phyloP scores from a whole-genome alignment of 2,888 invertebrate genomes.

The Philaethria dido region DNA sequence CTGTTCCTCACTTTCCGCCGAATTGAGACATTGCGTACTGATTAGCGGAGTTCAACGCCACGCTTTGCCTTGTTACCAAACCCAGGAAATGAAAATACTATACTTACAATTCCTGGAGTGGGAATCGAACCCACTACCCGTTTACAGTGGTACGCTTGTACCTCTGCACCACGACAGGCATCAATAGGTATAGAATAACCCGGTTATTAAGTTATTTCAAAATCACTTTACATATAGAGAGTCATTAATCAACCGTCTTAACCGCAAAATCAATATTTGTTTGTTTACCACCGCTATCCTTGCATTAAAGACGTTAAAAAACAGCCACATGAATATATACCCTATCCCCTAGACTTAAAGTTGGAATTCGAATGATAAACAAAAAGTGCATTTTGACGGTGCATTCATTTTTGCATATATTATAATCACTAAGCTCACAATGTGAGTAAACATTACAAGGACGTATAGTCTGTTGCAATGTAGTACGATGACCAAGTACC shows the following conservation, averaged over 20 bases:
- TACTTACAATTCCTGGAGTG: no score
- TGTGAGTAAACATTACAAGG: slow-evolving; percentile 34
- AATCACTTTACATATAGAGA: slow-evolving; percentile 21
- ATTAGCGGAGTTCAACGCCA: no score
- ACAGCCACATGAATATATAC: not conserved
- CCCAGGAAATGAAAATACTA: no score
- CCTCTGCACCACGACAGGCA: no score
- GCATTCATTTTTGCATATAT: slow-evolving; percentile 43
- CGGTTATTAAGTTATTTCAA: slow-evolving; percentile 19
- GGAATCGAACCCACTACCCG: no score
- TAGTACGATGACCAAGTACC: slow-evolving; percentile 35
- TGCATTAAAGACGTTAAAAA: slow-evolving; percentile 20
- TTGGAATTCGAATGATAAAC: not conserved
- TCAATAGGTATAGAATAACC: slow-evolving; percentile 16
- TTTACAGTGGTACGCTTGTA: no score
- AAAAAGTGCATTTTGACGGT: slow-evolving; percentile 32
- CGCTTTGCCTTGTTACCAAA: no score
- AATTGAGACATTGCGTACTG: no score
- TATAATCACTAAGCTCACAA: slow-evolving; percentile 35
- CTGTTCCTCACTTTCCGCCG: no score
- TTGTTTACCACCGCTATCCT: slow-evolving; percentile 18
- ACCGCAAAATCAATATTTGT: slow-evolving; percentile 24
- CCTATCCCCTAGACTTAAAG: not conserved
- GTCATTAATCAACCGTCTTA: slow-evolving; percentile 24
- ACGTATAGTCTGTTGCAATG: slow-evolving; percentile 36